Conservation (phyloP, 37 sponge, comb jelly and placozoan species). For the Hormiphora californensis region DNA sequence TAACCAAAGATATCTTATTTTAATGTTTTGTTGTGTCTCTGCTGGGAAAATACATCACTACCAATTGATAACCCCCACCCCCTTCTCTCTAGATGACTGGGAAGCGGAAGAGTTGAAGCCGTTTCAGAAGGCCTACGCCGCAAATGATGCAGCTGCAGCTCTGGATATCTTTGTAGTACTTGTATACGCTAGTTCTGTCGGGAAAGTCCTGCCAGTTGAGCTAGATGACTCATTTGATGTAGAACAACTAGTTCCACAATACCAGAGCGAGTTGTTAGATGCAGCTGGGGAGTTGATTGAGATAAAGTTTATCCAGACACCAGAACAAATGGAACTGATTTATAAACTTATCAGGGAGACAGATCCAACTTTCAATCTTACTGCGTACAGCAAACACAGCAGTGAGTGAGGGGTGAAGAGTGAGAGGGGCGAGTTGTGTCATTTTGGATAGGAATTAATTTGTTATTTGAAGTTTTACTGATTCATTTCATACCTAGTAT, state of each 20-base stretch:
- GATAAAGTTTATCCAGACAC: neutral
- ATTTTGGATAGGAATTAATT: too few species aligned
- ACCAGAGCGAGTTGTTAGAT: neutral
- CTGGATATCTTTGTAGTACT: constrained; percentile 21
- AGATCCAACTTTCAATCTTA: neutral
- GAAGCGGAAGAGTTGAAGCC: neutral
- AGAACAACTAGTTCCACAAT: neutral
- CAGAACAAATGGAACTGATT: neutral
- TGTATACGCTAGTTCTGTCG: neutral
- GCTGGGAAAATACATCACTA: too few species aligned
- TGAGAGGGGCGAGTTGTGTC: too few species aligned
- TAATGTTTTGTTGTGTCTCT: too few species aligned
- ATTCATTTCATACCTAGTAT: too few species aligned
- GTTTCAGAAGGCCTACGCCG: constrained; percentile 1
- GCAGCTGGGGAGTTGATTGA: neutral
- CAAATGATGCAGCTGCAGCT: constrained; percentile 24
- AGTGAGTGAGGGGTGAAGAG: too few species aligned
- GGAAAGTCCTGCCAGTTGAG: neutral
- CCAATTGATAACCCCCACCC: too few species aligned
- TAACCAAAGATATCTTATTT: too few species aligned
- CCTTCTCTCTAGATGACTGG: constrained; percentile 41
- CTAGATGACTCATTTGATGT: neutral
- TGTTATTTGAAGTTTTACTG: too few species aligned
- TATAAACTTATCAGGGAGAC: neutral
- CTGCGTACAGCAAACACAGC: constrained; percentile 7